Conservation (phyloP, 1,140 invertebrate species). For the Uloborus diversus region DNA sequence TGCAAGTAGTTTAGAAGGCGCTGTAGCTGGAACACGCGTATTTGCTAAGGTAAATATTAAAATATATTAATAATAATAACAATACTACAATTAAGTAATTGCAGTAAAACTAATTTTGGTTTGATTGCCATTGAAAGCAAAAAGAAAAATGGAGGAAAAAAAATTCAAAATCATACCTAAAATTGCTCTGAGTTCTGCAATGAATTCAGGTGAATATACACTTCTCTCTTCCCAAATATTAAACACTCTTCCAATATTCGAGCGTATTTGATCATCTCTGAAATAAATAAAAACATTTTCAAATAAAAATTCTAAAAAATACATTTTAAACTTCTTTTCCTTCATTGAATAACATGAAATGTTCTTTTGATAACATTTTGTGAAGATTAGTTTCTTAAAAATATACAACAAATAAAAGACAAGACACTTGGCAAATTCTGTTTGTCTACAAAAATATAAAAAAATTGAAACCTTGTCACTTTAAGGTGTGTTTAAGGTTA, state of each 20-base stretch:
- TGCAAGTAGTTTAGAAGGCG: slow-evolving; percentile 63
- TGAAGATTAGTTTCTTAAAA: too few species aligned
- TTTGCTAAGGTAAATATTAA: slow-evolving; percentile 23
- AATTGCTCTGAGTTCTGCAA: slow-evolving; percentile 74
- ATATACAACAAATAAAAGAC: background rate
- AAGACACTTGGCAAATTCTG: background rate
- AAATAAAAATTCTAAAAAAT: background rate
- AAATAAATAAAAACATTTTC: slow-evolving; percentile 56
- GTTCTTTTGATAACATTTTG: too few species aligned
- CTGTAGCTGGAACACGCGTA: slow-evolving; percentile 50
- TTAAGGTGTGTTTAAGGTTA: too few species aligned
- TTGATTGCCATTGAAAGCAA: too few species aligned
- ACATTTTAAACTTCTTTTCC: too few species aligned
- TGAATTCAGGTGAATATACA: slow-evolving; percentile 86
- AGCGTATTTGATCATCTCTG: slow-evolving; percentile 87
- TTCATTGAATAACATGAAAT: background rate
- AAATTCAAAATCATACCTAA: slow-evolving; percentile 46
- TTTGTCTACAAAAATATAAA: background rate
- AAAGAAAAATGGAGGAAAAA: slow-evolving; percentile 11
- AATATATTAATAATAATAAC: background rate
- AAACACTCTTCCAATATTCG: slow-evolving; percentile 86
- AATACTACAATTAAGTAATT: too few species aligned
- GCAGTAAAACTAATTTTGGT: too few species aligned
- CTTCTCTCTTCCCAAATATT: slow-evolving; percentile 93
- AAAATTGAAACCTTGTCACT: background rate